Conservation (phyloP, 2,888 invertebrate species). For the Carterocephalus palaemon region DNA sequence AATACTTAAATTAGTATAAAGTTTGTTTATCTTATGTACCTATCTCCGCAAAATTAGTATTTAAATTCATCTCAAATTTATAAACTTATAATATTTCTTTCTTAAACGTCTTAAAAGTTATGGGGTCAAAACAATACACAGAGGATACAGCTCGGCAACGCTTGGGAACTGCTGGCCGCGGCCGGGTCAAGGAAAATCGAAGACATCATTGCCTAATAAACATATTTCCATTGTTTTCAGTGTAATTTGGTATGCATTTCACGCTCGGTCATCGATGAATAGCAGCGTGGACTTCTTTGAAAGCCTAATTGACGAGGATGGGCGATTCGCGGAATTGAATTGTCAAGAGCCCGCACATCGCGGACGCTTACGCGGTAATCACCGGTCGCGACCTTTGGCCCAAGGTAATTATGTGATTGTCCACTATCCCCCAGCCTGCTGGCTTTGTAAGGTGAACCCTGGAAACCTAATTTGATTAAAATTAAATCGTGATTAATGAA, state of each 20-base stretch:
- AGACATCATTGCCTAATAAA: conserved; percentile 5
- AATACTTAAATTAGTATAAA: too few species aligned
- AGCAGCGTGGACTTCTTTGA: conserved; percentile 82
- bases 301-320: conserved; percentile 81
- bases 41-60: too few species aligned
- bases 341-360: conserved; percentile 58
- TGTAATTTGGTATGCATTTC: conserved; percentile 70
- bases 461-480: too few species aligned
- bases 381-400: conserved; percentile 44
- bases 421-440: conserved; percentile 3
- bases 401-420: conserved; percentile 51
- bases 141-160: not conserved
- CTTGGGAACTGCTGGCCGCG: too few species aligned
- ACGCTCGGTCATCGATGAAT: conserved; percentile 68
- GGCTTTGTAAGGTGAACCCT: conserved; percentile 10
- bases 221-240: conserved; percentile 44
- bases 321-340: conserved; percentile 66
- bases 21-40: too few species aligned
- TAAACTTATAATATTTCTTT: too few species aligned
- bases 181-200: conserved; percentile 4
- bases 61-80: too few species aligned
- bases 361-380: conserved; percentile 35
- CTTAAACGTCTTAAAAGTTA: too few species aligned
- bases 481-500: not conserved
- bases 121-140: too few species aligned